phyloP scores from a whole-genome alignment of 2,888 invertebrate genomes.

The Campoletis raptor region DNA sequence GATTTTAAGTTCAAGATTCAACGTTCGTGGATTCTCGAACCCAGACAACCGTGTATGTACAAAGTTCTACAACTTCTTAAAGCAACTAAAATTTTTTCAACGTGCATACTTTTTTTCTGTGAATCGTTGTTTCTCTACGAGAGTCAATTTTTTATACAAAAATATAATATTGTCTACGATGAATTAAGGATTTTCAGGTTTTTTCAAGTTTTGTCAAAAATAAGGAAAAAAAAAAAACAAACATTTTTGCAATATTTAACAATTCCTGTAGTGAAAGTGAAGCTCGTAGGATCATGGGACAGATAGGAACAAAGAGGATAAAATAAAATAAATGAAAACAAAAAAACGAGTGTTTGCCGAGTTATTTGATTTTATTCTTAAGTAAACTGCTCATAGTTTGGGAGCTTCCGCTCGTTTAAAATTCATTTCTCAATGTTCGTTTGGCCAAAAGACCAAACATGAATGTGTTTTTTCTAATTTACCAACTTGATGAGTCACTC shows the following conservation, averaged over 20 bases:
- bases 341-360: constrained; percentile 33
- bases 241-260: neutral
- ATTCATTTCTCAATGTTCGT: constrained; percentile 37
- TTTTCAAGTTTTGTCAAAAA: neutral
- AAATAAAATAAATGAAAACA: constrained; percentile 4
- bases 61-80: neutral
- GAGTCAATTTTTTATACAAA: neutral
- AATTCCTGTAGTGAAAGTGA: neutral
- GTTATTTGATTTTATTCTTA: constrained; percentile 67
- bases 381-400: constrained; percentile 62
- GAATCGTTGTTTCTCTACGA: neutral
- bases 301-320: neutral
- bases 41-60: neutral
- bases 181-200: neutral
- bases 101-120: neutral
- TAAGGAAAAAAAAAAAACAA: neutral
- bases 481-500: constrained; percentile 20
- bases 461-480: neutral
- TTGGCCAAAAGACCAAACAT: neutral
- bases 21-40: neutral
- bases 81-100: neutral
- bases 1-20: no score
- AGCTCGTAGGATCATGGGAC: neutral
- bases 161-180: neutral
- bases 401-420: constrained; percentile 25